Percentiles rank a stretch among this genome's conserved stretches.
phyloP scores from a whole-genome alignment of 2,888 invertebrate species.

The Agonopterix alstromeriana region DNA sequence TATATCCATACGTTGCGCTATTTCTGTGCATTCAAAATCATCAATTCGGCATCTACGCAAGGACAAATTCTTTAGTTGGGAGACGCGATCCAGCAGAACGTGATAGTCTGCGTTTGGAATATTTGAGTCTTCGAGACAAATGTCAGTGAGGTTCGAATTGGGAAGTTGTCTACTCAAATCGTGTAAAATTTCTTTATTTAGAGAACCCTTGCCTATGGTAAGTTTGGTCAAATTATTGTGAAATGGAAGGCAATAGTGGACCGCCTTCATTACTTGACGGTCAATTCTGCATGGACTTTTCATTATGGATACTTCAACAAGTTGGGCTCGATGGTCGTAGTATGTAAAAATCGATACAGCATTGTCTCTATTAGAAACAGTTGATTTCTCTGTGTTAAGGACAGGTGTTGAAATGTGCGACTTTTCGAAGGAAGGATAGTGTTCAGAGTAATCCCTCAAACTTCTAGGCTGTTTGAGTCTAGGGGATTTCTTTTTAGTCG shows the following conservation, averaged over 20 bases:
- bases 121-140: conserved; percentile 36
- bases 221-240: conserved; percentile 31
- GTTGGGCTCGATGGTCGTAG: conserved; percentile 25
- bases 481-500: too few relatives aligned
- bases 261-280: conserved; percentile 28
- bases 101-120: conserved; percentile 34
- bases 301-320: conserved; percentile 32
- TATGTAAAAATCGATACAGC: conserved; percentile 12
- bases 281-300: conserved; percentile 16
- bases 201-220: conserved; percentile 22
- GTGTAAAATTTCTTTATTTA: conserved; percentile 19
- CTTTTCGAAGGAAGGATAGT: too few relatives aligned
- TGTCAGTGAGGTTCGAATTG: conserved; percentile 39
- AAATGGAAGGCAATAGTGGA: conserved; percentile 35
- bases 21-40: conserved; percentile 25
- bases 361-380: neutral
- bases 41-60: conserved; percentile 37
- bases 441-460: neutral
- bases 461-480: neutral
- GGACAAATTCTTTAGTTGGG: conserved; percentile 36
- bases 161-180: conserved; percentile 36
- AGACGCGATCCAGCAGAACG: conserved; percentile 26
- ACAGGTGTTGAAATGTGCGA: neutral
- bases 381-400: neutral
- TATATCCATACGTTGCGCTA: conserved; percentile 24